phyloP scores from a whole-genome alignment of 2,797 vertebrate species.

The Sebastes taczanowskii region DNA sequence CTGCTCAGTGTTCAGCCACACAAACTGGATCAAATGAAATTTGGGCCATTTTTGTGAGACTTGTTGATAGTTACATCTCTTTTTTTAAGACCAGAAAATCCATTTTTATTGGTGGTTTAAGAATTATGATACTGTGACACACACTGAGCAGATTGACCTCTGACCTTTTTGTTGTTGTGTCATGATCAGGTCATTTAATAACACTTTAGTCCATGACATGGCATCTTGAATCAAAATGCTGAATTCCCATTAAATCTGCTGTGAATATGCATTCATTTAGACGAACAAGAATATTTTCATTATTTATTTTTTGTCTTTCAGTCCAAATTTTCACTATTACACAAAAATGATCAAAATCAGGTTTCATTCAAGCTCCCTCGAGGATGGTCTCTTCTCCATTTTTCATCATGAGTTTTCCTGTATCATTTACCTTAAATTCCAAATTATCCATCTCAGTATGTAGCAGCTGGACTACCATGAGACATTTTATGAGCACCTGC shows the following conservation, averaged over 20 bases:
- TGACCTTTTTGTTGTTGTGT: not conserved
- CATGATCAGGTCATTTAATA: not conserved
- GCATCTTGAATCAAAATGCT: not conserved
- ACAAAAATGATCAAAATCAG: not conserved
- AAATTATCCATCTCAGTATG: not conserved
- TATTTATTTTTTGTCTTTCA: not conserved
- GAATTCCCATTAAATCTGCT: not conserved
- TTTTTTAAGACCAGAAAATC: not conserved
- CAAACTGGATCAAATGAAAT: not conserved
- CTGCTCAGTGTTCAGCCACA: not conserved
- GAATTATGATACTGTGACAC: not conserved
- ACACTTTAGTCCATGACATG: not conserved
- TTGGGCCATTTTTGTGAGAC: not conserved
- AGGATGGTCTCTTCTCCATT: not conserved
- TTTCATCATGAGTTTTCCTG: not conserved
- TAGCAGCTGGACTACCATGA: not conserved
- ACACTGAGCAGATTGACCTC: not conserved
- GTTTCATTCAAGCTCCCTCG: not conserved
- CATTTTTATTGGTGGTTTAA: not conserved
- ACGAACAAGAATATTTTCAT: not conserved
- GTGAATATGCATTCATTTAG: not conserved
- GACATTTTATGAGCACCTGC: not conserved
- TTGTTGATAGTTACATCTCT: not conserved
- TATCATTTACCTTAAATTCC: not conserved
- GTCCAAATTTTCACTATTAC: not conserved